Evolutionary conservation across 2,797 vertebrate species (phyloP), one percentile per base, ranked within the genome.

Genomic region (Brotula barbata): DNA sequence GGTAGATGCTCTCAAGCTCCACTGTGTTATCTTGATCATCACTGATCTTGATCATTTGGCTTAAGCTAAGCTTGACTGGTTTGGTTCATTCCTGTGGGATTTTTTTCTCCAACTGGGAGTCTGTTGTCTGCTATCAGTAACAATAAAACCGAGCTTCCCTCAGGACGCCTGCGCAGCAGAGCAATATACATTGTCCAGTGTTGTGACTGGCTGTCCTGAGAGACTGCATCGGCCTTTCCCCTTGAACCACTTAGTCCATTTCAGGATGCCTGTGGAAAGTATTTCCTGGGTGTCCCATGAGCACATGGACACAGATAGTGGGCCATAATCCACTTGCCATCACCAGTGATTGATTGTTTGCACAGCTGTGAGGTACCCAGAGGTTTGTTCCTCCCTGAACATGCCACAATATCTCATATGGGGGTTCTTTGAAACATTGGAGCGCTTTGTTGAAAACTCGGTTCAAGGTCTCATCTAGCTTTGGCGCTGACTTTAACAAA

Each of bases 311-410:
- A 77, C 76, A 78, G 73, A 81, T 83, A 83, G 79, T 44, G 44
- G 60, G 58, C 73, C 31, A 21, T 88, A 89, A 91, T 88, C 83
- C 82, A 88, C 81, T 85, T 68, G 62, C 77, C 63, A 61, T 74
- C 42, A 50, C 61, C 31, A 1, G 73, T 85, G 85, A 90, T 84
- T 84, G 87, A 89, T 87, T 86, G 82, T 87, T 83, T 83, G 81
- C 84, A 65, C 73, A 77, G 75, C 61, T 54, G 57, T 14, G 64
- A 83, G 82, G 71, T 61, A 67, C 56, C 58, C 67, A 17, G 66
- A 5, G 5, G 56, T 53, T 61, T 17, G 2, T 17, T 21, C 33
- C 69, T 57, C 37, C 56, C 55, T 63, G 34, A 57, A 68, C 61
- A 50, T 34, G 36, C 57, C 52, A 45, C 67, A 77, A 47, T 17